Base-by-base conservation (phyloP, 2,888 invertebrate species). In the Proisotoma minuta region DNA sequence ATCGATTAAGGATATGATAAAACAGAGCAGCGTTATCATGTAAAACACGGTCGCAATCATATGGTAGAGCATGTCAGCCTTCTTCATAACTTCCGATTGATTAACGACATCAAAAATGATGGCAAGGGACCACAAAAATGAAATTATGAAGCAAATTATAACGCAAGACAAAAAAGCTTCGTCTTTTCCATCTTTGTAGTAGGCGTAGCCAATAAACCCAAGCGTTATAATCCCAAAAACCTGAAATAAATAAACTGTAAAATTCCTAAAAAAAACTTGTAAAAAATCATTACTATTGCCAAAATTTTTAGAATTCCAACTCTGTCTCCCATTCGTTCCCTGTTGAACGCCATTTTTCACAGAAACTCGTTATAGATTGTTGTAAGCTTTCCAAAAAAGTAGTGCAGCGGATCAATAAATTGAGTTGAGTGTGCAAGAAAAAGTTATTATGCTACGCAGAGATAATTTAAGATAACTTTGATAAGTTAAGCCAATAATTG, bases 91-190 rank as follows among this genome's bases (percentile, higher is more conserved):
- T 2, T 60, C 64, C 1, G 59, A 52, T 4, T 60, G 49, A 22
- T 27, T 27, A 2, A 61, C 2, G 2, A 65, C 27, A 2, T 59
- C 59, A 22, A 62, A 60, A 28, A 65, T 56, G 23, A 65, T 56
- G 1, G 52, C 54, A 50, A 65, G 40, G 24, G 61, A 39, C 61
- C 65, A 65, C 12, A 65, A 34, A 47, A 65, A 65, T 15, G 65
- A 65, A 43, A 65, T 51, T 10, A 65, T 61, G 48, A 65, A 61
- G 24, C 65, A 65, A 51, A 65, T 65, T 8, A 65, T 61, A 3
- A 62, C 65, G 15, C 61, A 61, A 28, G 54, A 51, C 15, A 65
- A 40, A 24, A 59, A 62, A 3, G 65, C 65, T 59, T 65, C 61
- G 48, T 65, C 63, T 2, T 26, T 18, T 1, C 39, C n/a, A 15